Percentiles rank a stretch among this genome's conserved stretches.
Evolutionary conservation across 2,888 invertebrate species (phyloP).

Genomic region (Spialia ferax): DNA sequence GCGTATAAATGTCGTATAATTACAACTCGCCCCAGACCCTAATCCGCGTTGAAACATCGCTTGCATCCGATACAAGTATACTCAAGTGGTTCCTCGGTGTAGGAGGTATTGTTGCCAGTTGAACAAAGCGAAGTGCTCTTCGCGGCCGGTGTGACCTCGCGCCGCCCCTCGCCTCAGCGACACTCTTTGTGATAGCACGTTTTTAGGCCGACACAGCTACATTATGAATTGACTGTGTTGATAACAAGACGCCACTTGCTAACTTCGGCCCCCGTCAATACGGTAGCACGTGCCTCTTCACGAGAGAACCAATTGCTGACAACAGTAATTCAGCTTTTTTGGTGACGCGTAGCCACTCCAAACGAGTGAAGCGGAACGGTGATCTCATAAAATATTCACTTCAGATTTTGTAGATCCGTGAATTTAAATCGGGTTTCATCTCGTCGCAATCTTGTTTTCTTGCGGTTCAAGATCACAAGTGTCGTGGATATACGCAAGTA

Average conservation of each 20-base stretch:
- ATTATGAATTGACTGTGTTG: conserved; percentile 67
- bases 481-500: no score
- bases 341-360: conserved; percentile 6
- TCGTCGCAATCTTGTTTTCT: neutral
- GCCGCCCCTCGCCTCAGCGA: conserved; percentile 61
- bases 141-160: conserved; percentile 75
- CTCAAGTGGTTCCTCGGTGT: conserved; percentile 67
- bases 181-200: conserved; percentile 83
- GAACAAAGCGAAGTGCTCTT: conserved; percentile 82
- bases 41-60: conserved; percentile 75
- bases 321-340: conserved; percentile 6
- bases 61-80: conserved; percentile 81
- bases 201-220: conserved; percentile 69
- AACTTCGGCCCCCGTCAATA: conserved; percentile 39
- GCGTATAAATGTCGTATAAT: conserved; percentile 74
- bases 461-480: neutral
- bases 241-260: conserved; percentile 62
- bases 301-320: conserved; percentile 26
- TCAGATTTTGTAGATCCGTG: conserved; percentile 1
- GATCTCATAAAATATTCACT: conserved; percentile 14
- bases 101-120: conserved; percentile 78
- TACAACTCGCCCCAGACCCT: conserved; percentile 61
- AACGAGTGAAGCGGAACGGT: conserved; percentile 5
- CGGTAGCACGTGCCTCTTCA: conserved; percentile 25
- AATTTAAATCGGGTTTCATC: neutral